Base-by-base conservation (phyloP, 2,113 vertebrate genomes). In the Gambusia affinis region DNA sequence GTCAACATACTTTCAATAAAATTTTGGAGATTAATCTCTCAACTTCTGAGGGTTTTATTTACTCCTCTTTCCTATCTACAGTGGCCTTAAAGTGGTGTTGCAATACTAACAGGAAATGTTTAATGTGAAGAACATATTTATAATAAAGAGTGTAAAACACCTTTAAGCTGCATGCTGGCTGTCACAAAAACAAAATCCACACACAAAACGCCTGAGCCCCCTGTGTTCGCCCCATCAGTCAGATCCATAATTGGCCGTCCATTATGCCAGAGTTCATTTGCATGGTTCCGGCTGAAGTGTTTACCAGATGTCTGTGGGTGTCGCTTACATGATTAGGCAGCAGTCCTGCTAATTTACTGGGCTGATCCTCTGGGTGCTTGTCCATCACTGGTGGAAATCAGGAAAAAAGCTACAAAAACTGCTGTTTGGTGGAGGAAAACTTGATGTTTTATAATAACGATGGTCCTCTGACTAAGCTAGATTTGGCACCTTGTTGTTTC, bases 291-390 rank as follows among this genome's bases (percentile, higher is more conserved):
- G 85, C 70, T 87, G 88, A 92, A 81, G 85, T 90, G 88, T 91
- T 90, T 88, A 85, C 87, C 90, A 92, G 90, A 92, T 92, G 90
- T 89, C 84, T 79, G 87, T 39, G 82, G 79, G 84, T 90, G 85
- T 83, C 79, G 82, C 87, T 87, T 81, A 85, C 90, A 81, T 76
- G 90, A 89, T 90, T 81, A 89, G 73, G 54, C 82, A 60, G 87
- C 85, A 69, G 76, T 82, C 78, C 47, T 24, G 75, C 79, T 89
- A 79, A 87, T 89, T 88, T 67, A 87, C 79, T 69, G 83, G 84
- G 70, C 70, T 62, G 81, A 81, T 88, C 85, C 80, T 69, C 80
- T 33, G 73, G 80, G 74, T 82, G 10, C 79, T 70, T 65, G 73
- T 79, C 79, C 78, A 78, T 86, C 85, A 89, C 57, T 29, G 17